Base-by-base conservation (phyloP, 2,113 vertebrate genomes). In the Paedocypris sp. region DNA sequence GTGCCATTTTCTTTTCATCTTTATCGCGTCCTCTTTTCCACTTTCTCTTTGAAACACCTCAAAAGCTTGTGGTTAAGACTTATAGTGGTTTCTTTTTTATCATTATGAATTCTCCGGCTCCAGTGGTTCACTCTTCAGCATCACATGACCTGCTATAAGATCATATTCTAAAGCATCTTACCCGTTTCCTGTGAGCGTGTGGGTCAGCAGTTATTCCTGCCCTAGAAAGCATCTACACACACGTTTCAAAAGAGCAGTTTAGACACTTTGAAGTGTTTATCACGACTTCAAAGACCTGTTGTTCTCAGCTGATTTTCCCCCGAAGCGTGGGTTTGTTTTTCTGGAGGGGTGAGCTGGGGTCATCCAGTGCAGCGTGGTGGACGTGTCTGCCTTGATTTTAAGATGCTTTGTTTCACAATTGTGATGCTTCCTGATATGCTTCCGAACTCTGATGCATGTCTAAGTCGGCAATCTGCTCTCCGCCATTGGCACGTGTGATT, bases 211-310 rank as follows among this genome's bases (percentile, higher is more conserved):
- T 13, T 31, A 22, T 32, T n/a, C 23, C 32, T 57, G 42, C 5
- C 52, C 52, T 65, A 49, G 62, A 65, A 57, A 56, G 20, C 4
- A n/a, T n/a, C 31, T 56, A 15, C 32, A 43, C 28, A 52, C 36
- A 49, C 4, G 19, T 65, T 58, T 49, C 26, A 39, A n/a, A 50
- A 13, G 32, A 10, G 20, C 23, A 28, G 26, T 28, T 47, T 23
- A 11, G 35, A 62, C 62, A 28, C 16, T 67, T 67, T 67, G 48
- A 67, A 52, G 35, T 25, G 23, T 56, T 31, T 20, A 28, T 32
- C 11, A n/a, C 23, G 15, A 3, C 58, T 46, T 62, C 58, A 58
- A 57, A 62, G 43, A 20, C 22, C 25, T 41, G 16, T 43, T 62
- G 60, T 62, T 58, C 12, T 28, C 31, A 42, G 53, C 16, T 31